Percentiles rank a stretch among this genome's conserved stretches.
Conservation (phyloP, 2,113 vertebrate genomes). For the Nycticebus coucang region DNA sequence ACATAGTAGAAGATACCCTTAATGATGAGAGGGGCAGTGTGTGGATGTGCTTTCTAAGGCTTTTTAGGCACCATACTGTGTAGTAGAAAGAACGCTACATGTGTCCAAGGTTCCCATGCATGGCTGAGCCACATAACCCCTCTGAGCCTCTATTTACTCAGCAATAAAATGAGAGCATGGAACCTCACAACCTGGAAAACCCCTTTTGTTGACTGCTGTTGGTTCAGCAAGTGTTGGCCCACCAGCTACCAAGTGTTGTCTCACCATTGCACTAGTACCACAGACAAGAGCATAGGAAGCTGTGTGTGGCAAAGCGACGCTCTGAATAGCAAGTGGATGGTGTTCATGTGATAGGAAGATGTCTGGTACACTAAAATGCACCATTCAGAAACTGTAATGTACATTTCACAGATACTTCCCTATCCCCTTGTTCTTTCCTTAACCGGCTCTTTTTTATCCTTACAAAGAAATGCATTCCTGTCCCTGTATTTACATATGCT, state of each 20-base stretch:
- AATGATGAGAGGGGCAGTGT: not conserved
- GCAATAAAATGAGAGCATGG: not conserved
- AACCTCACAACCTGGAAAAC: not conserved
- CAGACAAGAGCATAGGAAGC: not conserved
- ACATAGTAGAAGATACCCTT: not conserved
- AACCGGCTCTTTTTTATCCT: not conserved
- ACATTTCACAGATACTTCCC: not conserved
- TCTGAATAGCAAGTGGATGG: not conserved
- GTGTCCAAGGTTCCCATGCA: too few species aligned
- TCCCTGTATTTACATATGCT: slow-evolving; percentile 47
- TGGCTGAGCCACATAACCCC: not conserved
- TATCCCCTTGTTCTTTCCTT: not conserved
- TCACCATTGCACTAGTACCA: not conserved
- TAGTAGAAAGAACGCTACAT: not conserved
- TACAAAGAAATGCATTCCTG: slow-evolving; percentile 33
- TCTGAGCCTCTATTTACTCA: not conserved
- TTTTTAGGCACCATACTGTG: not conserved
- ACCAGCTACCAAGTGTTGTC: not conserved
- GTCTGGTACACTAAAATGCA: not conserved
- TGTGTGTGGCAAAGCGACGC: not conserved
- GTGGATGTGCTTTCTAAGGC: not conserved
- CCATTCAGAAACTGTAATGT: not conserved
- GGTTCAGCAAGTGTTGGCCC: not conserved
- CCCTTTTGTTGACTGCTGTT: not conserved
- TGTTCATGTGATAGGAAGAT: not conserved